Base-by-base conservation (phyloP, 2,888 invertebrate species). In the Cordilura impudica region DNA sequence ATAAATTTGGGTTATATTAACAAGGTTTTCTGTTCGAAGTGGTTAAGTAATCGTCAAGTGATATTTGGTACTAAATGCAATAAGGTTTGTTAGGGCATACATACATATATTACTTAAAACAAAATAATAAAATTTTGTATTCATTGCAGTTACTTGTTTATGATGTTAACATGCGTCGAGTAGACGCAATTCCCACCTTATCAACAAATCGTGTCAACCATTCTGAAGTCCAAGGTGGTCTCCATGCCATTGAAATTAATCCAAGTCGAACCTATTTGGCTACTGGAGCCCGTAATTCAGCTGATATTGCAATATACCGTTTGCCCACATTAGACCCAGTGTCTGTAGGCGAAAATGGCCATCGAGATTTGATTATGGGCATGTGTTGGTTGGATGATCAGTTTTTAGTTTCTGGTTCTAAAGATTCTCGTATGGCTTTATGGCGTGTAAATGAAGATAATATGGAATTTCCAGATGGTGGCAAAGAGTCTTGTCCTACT, bases 51-150 rank as follows among this genome's bases (percentile, higher is more conserved):
- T 90, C 93, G 97, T 85, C 97, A 98, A 91, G 95, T 98, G 72
- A 97, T 98, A 19, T 97, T 98, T 89, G 98, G 98, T 67, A 98
- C 98, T 61, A 98, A 98, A 90, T 98, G 98, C 90, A 98, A 98
- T 91, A 97, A 97, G 93, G 96, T 96, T 89, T 53, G 51, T 53
- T 10, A 10, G 5, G 7, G 12, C 2, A n/a, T n/a, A n/a, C n/a
- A n/a, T n/a, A n/a, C n/a, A n/a, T n/a, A n/a, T n/a, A 19, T 18
- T 14, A 0, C 10, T 31, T 2, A 43, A 7, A 49, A 35, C 29
- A n/a, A 23, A 26, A 31, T 31, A 39, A 54, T 6, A 14, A 29
- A 10, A 8, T n/a, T 26, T 2, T 26, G 49, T 26, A 23, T 56
- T 35, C 19, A 39, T 23, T 60, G 10, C 89, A 96, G 94, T 90